phyloP scores from a whole-genome alignment of 1,140 invertebrate genomes.

The Zaprionus ornatus region DNA sequence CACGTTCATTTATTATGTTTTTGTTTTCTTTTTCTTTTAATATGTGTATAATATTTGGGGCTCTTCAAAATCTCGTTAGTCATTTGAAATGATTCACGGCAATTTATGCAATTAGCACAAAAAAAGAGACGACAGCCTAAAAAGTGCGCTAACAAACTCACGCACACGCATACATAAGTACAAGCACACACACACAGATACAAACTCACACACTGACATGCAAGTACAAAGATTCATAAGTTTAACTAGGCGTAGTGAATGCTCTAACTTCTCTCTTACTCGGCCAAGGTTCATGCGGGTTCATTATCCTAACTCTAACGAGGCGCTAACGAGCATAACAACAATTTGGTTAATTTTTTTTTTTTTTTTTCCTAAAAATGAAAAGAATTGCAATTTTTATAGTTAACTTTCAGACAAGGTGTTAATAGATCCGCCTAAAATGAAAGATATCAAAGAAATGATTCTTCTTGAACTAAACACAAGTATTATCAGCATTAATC shows the following conservation, averaged over 20 bases:
- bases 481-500: constrained; percentile 35
- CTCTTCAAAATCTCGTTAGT: constrained; percentile 43
- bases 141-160: constrained; percentile 29
- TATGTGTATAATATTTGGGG: constrained; percentile 29
- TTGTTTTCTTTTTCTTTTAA: constrained; percentile 24
- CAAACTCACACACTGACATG: constrained; percentile 5
- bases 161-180: neutral
- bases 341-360: neutral
- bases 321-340: constrained; percentile 35
- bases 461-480: neutral
- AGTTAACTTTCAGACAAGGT: constrained; percentile 1
- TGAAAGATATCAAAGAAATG: neutral
- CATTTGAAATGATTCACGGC: constrained; percentile 56
- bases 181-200: neutral
- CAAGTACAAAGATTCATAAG: constrained; percentile 66
- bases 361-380: neutral
- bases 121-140: neutral
- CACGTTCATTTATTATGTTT: constrained; percentile 57
- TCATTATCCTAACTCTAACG: constrained; percentile 38
- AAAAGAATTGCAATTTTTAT: constrained; percentile 6
- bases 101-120: constrained; percentile 43
- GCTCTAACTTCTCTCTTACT: constrained; percentile 13
- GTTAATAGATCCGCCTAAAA: constrained; percentile 19
- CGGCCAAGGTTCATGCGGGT: constrained; percentile 46
- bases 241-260: constrained; percentile 58